Percentiles rank a stretch among this genome's conserved stretches.
These are phyloP conservation scores for Anableps anableps DNA, from an alignment of 2,797 vertebrate genomes.

Conservation along the genomic window DNA sequence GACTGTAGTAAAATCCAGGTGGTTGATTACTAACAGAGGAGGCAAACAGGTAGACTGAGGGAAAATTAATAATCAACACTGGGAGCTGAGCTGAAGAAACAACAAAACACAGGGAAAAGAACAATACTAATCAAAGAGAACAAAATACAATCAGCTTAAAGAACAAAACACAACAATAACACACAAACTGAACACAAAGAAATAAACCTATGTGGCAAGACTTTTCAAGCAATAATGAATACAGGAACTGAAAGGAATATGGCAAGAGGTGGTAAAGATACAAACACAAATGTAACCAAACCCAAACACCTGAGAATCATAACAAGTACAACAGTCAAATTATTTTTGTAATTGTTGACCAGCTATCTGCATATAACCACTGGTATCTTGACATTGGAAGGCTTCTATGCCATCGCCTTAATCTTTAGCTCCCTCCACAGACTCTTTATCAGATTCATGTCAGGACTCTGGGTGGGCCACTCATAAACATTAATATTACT, in stretches of 20 bases:
- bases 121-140: not conserved
- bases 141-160: not conserved
- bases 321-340: not conserved
- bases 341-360: not conserved
- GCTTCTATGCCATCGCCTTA: not conserved
- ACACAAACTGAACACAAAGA: not conserved
- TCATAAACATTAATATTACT: not conserved
- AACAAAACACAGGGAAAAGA: not conserved
- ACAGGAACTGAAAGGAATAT: not conserved
- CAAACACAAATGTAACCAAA: not conserved
- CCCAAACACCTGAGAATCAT: not conserved
- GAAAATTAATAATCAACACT: not conserved
- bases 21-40: not conserved
- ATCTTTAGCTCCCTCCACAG: not conserved
- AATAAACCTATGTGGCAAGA: not conserved
- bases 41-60: not conserved
- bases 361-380: not conserved
- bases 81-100: not conserved
- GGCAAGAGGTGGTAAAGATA: not conserved
- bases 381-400: not conserved
- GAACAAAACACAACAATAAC: not conserved
- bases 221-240: not conserved
- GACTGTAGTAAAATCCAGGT: not conserved
- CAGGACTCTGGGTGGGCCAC: not conserved
- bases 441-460: not conserved